A percentile compares a stretch with the other conserved stretches of the same genome.
These are phyloP conservation scores for Actinia equina DNA, from an alignment of 64 coral and sea anemone species.

Conservation along the genomic window DNA sequence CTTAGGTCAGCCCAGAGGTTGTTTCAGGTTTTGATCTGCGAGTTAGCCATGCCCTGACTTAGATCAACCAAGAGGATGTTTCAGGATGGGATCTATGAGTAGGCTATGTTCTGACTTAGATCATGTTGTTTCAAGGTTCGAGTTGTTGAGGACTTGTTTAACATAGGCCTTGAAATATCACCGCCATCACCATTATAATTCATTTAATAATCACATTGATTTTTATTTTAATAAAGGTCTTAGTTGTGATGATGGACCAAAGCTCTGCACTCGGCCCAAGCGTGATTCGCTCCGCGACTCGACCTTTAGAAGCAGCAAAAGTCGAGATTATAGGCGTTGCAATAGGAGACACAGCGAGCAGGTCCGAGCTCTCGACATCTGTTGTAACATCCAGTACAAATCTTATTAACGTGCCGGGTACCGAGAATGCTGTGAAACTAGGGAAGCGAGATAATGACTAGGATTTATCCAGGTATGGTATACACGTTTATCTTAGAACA, in stretches of 20 bases:
- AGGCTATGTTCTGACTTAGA: too few species aligned
- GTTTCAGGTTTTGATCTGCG: too few species aligned
- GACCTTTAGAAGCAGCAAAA: not conserved
- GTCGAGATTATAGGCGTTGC: conserved; percentile 10
- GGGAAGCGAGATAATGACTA: conserved; percentile 34
- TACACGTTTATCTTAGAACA: too few species aligned
- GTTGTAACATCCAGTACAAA: not conserved
- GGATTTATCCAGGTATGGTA: conserved; percentile 34
- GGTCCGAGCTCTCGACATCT: not conserved
- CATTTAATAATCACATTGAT: not conserved
- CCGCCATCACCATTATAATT: not conserved
- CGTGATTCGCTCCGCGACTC: not conserved
- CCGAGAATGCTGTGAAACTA: conserved; percentile 33
- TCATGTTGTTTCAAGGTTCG: too few species aligned
- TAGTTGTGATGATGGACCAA: conserved; percentile 19
- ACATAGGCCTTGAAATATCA: not conserved
- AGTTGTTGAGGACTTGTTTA: too few species aligned
- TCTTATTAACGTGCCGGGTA: conserved; percentile 20
- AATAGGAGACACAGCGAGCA: not conserved
- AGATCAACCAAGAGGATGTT: too few species aligned
- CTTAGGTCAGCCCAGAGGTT: too few species aligned
- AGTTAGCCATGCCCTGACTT: too few species aligned
- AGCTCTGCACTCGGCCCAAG: not conserved
- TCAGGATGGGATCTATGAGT: too few species aligned
- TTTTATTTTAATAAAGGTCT: not conserved